These are phyloP conservation scores for Crocuta crocuta DNA, from an alignment of 2,113 vertebrate genomes.

Conservation along the genomic window DNA sequence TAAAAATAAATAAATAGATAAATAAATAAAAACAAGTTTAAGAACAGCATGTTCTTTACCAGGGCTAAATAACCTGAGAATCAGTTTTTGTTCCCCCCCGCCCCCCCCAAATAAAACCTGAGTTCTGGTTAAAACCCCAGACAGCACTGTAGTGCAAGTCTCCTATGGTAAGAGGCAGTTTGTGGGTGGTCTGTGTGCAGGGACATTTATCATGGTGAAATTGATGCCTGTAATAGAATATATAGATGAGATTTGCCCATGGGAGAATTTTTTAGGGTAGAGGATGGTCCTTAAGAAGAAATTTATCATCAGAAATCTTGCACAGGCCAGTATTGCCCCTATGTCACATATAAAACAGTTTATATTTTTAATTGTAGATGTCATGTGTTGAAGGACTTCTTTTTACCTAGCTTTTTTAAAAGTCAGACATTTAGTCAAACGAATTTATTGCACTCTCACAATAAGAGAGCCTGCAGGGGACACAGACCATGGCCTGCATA, in stretches of 20 bases:
- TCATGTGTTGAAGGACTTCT: background rate
- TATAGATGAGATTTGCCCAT: background rate
- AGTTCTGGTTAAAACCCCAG: background rate
- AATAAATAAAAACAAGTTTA: background rate
- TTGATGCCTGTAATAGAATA: background rate
- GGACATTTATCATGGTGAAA: background rate
- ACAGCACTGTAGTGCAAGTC: background rate
- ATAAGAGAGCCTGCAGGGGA: background rate
- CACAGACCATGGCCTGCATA: background rate
- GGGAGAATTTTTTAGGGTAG: background rate
- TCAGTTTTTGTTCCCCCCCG: background rate
- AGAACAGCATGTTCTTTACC: background rate
- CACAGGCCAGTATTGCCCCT: background rate
- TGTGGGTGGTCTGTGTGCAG: background rate
- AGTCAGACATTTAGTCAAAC: background rate
- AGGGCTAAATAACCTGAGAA: background rate
- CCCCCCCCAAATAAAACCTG: background rate
- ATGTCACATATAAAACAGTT: background rate
- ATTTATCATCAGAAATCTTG: background rate
- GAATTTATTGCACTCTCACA: background rate
- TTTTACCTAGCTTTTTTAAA: constrained; percentile 35
- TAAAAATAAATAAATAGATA: too few relatives aligned
- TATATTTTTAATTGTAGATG: background rate
- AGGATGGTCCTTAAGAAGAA: background rate
- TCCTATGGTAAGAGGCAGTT: background rate